A percentile compares a stretch with the other conserved stretches of the same genome.
Conservation (phyloP, 2,888 invertebrate genomes). For the Linnaemya vulpina region DNA sequence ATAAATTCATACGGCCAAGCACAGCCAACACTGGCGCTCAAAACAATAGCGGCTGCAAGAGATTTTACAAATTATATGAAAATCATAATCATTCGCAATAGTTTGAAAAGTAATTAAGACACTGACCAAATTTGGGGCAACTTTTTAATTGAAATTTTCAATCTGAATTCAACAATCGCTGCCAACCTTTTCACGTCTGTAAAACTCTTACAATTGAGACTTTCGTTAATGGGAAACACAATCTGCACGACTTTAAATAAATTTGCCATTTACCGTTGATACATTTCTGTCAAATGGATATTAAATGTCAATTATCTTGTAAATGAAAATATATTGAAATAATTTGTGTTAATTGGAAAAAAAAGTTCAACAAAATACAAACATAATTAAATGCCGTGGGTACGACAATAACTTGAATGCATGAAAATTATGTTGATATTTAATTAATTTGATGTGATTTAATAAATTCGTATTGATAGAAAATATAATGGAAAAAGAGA, state of each 20-base stretch:
- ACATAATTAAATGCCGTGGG: constrained; percentile 32
- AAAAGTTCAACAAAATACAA: constrained; percentile 25
- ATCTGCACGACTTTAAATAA: constrained; percentile 13
- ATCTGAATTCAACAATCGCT: too few relatives aligned
- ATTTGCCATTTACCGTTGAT: constrained; percentile 36
- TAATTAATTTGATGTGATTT: constrained; percentile 61
- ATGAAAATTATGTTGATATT: constrained; percentile 41
- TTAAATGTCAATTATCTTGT: constrained; percentile 69
- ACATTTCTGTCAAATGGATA: constrained; percentile 67
- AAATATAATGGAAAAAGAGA: not conserved
- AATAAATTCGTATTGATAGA: constrained; percentile 28
- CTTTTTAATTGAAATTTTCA: not conserved
- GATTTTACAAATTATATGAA: not conserved
- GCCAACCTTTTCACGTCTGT: not conserved
- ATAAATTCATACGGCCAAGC: constrained; percentile 5
- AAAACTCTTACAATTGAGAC: not conserved
- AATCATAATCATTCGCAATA: too few relatives aligned
- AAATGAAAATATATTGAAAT: constrained; percentile 70
- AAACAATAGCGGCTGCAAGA: not conserved
- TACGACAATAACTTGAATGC: not conserved
- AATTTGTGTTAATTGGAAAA: constrained; percentile 65
- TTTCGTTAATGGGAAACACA: constrained; percentile 10
- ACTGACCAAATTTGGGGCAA: too few relatives aligned
- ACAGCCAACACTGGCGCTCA: not conserved
- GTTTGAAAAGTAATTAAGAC: too few relatives aligned